Conservation (phyloP, 64 coral and sea anemone genomes). For the Astreopora myriophthalma region DNA sequence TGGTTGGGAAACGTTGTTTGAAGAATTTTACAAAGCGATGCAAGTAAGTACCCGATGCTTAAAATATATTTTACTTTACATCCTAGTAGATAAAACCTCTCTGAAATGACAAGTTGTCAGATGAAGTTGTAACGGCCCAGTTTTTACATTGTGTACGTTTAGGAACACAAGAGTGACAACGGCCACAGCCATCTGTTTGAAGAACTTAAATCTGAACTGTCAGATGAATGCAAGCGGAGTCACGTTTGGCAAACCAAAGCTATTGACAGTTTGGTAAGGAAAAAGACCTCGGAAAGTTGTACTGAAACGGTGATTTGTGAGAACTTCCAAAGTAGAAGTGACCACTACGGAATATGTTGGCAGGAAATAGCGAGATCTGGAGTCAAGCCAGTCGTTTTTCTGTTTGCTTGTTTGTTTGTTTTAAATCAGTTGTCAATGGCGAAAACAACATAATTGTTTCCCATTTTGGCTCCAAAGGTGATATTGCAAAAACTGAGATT, state of each 20-base stretch:
- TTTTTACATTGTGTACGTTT: not conserved
- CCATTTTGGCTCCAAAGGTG: too few relatives aligned
- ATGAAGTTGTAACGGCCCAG: not conserved
- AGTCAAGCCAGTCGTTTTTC: too few relatives aligned
- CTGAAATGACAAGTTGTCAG: not conserved
- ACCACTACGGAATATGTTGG: too few relatives aligned
- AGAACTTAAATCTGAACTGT: slow-evolving; percentile 76
- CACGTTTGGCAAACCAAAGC: slow-evolving; percentile 96
- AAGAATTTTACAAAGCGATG: slow-evolving; percentile 91
- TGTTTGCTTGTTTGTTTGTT: too few relatives aligned
- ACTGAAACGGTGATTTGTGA: not conserved
- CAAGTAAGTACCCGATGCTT: slow-evolving; percentile 61
- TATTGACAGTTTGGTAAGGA: slow-evolving; percentile 87
- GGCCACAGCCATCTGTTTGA: slow-evolving; percentile 91
- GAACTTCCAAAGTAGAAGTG: not conserved
- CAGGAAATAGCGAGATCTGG: too few relatives aligned
- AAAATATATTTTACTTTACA: too few relatives aligned
- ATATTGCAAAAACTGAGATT: too few relatives aligned
- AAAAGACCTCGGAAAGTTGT: not conserved
- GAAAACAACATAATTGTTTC: too few relatives aligned
- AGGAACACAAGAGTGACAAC: slow-evolving; percentile 71
- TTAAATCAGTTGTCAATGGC: too few relatives aligned
- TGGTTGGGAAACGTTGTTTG: slow-evolving; percentile 96
- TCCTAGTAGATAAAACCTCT: not conserved
- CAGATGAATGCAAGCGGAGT: slow-evolving; percentile 81